These are phyloP conservation scores for Lanius ludovicianus DNA, from an alignment of 2,113 vertebrate genomes.

Conservation along the genomic window DNA sequence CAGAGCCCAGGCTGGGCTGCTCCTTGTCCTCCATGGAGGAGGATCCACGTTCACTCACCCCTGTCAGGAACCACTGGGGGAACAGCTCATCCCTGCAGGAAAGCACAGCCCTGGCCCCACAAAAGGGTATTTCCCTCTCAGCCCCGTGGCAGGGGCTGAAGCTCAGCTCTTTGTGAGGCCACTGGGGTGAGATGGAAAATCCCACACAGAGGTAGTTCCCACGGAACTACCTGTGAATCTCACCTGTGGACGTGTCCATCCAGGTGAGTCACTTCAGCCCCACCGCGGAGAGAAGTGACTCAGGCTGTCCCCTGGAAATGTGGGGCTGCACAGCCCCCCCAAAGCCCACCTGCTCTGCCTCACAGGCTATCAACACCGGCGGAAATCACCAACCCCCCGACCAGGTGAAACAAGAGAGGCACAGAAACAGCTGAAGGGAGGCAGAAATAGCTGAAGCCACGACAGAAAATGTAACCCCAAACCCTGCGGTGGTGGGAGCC, in stretches of 20 bases:
- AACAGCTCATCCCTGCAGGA: not conserved
- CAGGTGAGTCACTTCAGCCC: not conserved
- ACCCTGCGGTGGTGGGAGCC: not conserved
- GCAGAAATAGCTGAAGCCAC: not conserved
- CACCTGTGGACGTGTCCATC: not conserved
- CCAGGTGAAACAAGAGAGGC: not conserved
- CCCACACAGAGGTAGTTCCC: not conserved
- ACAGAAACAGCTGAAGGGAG: not conserved
- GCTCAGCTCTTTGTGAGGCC: not conserved
- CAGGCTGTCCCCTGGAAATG: not conserved
- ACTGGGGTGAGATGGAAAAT: not conserved
- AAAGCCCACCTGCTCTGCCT: not conserved
- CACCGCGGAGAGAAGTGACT: not conserved
- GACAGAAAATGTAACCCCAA: not conserved
- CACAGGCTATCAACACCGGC: fast-evolving
- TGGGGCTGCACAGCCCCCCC: not conserved
- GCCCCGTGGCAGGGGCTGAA: not conserved
- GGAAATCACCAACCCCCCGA: fast-evolving
- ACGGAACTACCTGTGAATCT: too few relatives aligned
- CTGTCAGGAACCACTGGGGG: not conserved
- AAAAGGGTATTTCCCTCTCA: not conserved
- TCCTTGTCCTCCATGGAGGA: not conserved
- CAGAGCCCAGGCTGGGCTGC: not conserved
- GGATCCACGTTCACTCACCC: not conserved
- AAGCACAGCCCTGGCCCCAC: not conserved